Evolutionary conservation across 2,888 invertebrate species (phyloP), one percentile per base, ranked within the genome.

Genomic region (Stenichneumon culpator): DNA sequence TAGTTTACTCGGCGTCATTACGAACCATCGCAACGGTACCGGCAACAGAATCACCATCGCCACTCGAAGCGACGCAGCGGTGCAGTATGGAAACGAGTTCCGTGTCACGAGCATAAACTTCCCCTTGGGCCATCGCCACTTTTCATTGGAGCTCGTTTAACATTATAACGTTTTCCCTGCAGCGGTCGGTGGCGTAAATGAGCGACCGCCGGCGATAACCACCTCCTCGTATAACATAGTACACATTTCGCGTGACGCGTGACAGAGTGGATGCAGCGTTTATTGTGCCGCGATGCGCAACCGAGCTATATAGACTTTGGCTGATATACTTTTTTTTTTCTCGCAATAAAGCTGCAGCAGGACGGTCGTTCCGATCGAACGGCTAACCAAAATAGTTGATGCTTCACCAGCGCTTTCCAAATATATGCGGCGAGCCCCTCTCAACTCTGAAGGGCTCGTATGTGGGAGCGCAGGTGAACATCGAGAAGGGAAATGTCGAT

Each of bases 61-160:
- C 54, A 14, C 28, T 25, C 32, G 63, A 22, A 60, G 50, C 50
- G 5, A 28, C 32, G 52, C 14, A 19, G 67, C 67, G 5, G 50
- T 67, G 39, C 75, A 54, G 52, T n/a, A 25, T 22, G 52, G 52
- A 77, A 77, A 77, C 70, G 70, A 70, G 63, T 63, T 79, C 47
- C 72, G 36, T 32, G 70, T 68, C 47, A 73, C 57, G 80, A 47
- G 28, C 16, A 80, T 73, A 73, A 80, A 73, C 52, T 39, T 80
- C 39, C 54, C 19, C 72, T 14, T n/a, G 67, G 67, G 57, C 54
- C 67, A 57, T 39, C 57, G 57, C 28, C 73, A 65, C 67, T 80
- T 73, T 73, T 68, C 73, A 80, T 80, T 57, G 67, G 44, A 73
- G 52, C 72, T 79, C 79, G 79, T 79, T 80, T 68, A 67, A 22